Evolutionary conservation across 2,797 vertebrate genomes (phyloP).

Genomic region (Notamacropus eugenii): DNA sequence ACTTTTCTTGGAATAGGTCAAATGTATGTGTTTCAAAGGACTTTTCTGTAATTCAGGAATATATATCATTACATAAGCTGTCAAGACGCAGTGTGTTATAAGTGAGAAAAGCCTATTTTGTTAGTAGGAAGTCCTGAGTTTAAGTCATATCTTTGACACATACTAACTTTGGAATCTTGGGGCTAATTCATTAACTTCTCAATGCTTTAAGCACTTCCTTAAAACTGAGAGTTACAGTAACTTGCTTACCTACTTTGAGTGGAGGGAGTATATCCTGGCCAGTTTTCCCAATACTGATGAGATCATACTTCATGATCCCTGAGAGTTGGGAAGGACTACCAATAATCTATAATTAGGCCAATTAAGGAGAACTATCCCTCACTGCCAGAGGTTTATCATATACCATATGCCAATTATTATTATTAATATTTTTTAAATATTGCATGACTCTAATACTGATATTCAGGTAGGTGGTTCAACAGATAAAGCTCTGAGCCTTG

Average conservation of each 20-base stretch:
- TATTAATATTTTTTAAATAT: not conserved
- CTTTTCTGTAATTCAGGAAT: not conserved
- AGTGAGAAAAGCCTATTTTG: not conserved
- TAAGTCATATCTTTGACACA: not conserved
- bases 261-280: not conserved
- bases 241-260: not conserved
- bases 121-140: not conserved
- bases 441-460: not conserved
- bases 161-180: not conserved
- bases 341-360: not conserved
- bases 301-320: not conserved
- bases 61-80: not conserved
- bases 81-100: not conserved
- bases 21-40: not conserved
- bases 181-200: not conserved
- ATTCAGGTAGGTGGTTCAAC: not conserved
- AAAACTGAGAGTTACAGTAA: not conserved
- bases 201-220: not conserved
- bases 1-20: not conserved
- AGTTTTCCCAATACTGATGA: not conserved
- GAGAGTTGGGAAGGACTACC: not conserved
- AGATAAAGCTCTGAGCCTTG: not conserved
- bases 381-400: not conserved
- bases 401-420: not conserved
- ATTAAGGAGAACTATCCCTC: not conserved